Conservation (phyloP, 1,140 invertebrate species). For the Caerostris extrusa region DNA sequence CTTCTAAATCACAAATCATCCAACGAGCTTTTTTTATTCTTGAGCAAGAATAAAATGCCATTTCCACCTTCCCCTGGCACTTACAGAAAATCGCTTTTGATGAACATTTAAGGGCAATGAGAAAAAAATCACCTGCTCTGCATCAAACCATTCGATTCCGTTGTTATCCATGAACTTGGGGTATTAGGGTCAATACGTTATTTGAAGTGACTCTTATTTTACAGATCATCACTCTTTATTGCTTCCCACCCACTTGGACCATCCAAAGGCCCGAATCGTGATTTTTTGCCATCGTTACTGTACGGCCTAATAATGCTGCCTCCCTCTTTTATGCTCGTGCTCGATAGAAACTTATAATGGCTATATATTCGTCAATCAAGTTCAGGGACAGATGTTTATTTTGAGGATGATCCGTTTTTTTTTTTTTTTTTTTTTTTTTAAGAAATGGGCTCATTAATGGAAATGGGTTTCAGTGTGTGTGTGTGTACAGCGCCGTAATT, state of each 20-base stretch:
- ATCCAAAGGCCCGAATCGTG: slow-evolving; percentile 1
- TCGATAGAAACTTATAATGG: neutral
- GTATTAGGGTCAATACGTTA: slow-evolving; percentile 51
- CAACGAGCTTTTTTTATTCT: neutral
- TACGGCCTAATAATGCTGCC: neutral
- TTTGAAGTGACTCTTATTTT: slow-evolving; percentile 56
- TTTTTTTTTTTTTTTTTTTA: neutral
- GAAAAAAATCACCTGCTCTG: slow-evolving; percentile 6
- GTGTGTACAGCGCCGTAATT: neutral
- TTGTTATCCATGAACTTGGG: neutral
- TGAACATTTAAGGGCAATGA: neutral
- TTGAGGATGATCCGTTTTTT: slow-evolving; percentile 8
- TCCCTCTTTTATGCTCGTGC: neutral
- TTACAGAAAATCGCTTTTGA: neutral
- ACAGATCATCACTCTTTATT: slow-evolving; percentile 55
- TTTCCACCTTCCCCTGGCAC: neutral
- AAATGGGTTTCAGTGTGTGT: neutral
- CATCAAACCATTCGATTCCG: neutral
- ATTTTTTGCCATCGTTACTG: neutral
- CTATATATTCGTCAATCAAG: slow-evolving; percentile 22
- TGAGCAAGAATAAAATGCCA: neutral
- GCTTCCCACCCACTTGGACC: slow-evolving; percentile 26
- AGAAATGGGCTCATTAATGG: neutral
- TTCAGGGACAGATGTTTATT: slow-evolving; percentile 50
- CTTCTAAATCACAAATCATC: no score